Evolutionary conservation across 2,797 vertebrate species (phyloP), one percentile per base, ranked within the genome.

Genomic region (Odontamblyopus lacepedii): DNA sequence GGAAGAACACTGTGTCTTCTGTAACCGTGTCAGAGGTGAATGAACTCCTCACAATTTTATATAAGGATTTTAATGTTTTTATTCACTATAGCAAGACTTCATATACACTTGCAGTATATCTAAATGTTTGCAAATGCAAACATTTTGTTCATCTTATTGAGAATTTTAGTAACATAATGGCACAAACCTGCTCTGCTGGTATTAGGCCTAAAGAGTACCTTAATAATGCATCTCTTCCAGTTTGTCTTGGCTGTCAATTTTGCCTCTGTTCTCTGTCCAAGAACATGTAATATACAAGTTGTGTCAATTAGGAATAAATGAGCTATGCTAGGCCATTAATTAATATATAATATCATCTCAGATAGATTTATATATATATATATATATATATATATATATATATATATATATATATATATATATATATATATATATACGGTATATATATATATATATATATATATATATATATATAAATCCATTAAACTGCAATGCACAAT

Each of bases 201-300:
- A 71, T 72, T 79, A 70, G 76, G 81, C 77, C 81, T 73, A 71
- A 65, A 69, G 85, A 82, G 72, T 74, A 76, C 65, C 74, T 85
- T 78, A 86, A 81, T 84, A 84, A 87, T 81, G 66, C 76, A 82
- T 83, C 70, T 69, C 73, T 82, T 83, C 75, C 75, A 83, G 71
- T 85, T 80, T 85, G 69, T 78, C 68, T 76, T 67, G 67, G 59
- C 72, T 79, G 83, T 78, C 85, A 77, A 69, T 74, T 72, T 51
- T 71, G 74, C 72, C 84, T 73, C 63, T 68, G 63, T 79, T 69
- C 76, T 70, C 66, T 63, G 70, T 73, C 61, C 66, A 76, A 84
- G 82, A 50, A 51, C 48, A 56, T 63, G 63, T 63, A 65, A 71
- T 26, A 19, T 29, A 73, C 53, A 78, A 74, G 51, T 57, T 53